phyloP scores from a whole-genome alignment of 2,797 vertebrate genomes.

The Lepus oiostolus region DNA sequence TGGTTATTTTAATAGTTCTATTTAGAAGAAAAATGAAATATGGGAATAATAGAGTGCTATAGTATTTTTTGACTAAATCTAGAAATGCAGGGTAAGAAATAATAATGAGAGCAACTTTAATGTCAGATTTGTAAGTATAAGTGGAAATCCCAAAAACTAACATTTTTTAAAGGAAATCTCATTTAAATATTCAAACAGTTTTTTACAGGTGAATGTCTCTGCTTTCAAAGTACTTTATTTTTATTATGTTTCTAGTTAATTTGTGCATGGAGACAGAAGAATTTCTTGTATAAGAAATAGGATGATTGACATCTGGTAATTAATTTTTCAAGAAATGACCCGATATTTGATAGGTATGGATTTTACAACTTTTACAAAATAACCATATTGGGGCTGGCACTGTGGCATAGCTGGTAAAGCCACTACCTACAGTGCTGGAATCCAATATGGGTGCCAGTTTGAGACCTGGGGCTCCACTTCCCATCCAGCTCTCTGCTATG shows the following conservation, averaged over 20 bases:
- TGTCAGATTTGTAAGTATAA: background rate
- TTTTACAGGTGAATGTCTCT: background rate
- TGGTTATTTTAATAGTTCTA: background rate
- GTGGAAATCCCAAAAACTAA: background rate
- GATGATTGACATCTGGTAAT: background rate
- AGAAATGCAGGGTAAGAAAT: background rate
- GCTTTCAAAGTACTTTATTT: background rate
- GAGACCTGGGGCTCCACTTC: too few relatives aligned
- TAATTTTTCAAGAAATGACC: background rate
- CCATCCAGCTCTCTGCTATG: too few relatives aligned
- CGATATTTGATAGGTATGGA: background rate
- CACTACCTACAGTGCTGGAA: too few relatives aligned
- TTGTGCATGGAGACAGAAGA: background rate
- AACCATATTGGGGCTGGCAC: background rate
- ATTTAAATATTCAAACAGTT: background rate
- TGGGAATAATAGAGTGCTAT: background rate
- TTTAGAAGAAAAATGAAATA: background rate
- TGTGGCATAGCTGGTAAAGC: too few relatives aligned
- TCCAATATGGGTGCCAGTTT: too few relatives aligned
- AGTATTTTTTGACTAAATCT: background rate
- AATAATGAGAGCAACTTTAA: background rate
- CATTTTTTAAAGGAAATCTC: background rate
- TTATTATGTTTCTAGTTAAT: background rate
- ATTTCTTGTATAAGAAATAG: background rate
- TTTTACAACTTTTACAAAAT: slow-evolving; percentile 50